These are phyloP conservation scores for Todiramphus saurophagus DNA, from an alignment of 2,113 vertebrate species.

Conservation along the genomic window DNA sequence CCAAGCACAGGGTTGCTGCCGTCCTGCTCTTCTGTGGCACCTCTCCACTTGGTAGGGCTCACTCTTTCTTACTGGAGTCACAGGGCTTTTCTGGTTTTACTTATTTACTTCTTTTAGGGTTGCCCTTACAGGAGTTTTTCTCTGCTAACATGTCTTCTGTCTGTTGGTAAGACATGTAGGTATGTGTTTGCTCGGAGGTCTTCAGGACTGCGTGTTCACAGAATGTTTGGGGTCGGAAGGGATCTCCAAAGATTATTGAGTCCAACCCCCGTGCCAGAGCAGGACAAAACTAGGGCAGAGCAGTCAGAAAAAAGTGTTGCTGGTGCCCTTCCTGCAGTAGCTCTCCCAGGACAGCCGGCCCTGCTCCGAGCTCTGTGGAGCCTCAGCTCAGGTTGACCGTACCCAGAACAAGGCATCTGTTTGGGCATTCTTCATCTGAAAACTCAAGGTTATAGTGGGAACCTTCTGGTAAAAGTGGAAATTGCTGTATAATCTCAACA, in stretches of 20 bases:
- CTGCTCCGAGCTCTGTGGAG: not conserved
- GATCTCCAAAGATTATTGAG: too few species aligned
- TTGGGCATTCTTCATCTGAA: not conserved
- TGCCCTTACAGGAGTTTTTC: not conserved
- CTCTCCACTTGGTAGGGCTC: not conserved
- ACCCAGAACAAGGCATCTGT: rapidly evolving
- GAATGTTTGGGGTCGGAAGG: too few species aligned
- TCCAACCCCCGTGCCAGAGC: too few species aligned
- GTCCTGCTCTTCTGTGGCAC: rapidly evolving
- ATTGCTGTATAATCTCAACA: rapidly evolving
- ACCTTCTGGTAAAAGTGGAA: not conserved
- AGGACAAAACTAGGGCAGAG: too few species aligned
- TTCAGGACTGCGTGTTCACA: not conserved
- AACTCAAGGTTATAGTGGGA: not conserved
- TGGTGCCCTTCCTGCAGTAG: not conserved
- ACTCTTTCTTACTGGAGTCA: rapidly evolving
- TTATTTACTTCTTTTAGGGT: not conserved
- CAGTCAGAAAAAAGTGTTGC: too few species aligned
- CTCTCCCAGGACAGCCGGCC: not conserved
- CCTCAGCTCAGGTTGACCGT: rapidly evolving
- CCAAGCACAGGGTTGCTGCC: rapidly evolving
- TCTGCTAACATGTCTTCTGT: not conserved
- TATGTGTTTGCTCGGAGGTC: rapidly evolving
- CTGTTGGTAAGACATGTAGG: not conserved
- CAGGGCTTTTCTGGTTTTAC: rapidly evolving